Evolutionary conservation across 2,797 vertebrate species (phyloP), one percentile per base, ranked within the genome.

Genomic region (Benthosema pterotum): DNA sequence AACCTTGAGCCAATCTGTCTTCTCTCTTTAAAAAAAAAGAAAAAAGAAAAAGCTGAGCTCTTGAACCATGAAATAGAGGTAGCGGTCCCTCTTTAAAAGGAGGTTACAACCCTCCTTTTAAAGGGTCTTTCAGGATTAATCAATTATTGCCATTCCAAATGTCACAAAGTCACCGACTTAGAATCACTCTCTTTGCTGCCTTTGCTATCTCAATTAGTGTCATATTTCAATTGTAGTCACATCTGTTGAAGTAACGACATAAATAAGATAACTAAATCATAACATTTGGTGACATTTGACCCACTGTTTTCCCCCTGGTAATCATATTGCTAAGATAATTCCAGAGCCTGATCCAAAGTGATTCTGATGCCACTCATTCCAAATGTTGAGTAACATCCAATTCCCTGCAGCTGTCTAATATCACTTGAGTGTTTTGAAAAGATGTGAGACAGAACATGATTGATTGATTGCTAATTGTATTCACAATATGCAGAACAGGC

Each of bases 11-110:
- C 80, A 79, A 84, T 87, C 80, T 85, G 84, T 86, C 85, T 82
- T 81, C 75, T 78, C 78, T 77, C 78, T 83, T 72, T 9, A 11
- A 38, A 85, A 78, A 84, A 85, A n/a, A n/a, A n/a, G n/a, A n/a
- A n/a, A n/a, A n/a, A n/a, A n/a, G n/a, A n/a, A n/a, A n/a, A 88
- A 83, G 66, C 69, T 51, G 69, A 80, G 74, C 71, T 82, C 72
- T 82, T 88, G 83, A 90, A 88, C 88, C 86, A 83, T 89, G 85
- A 90, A 90, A 91, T 86, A 55, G 84, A 88, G 74, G 77, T 71
- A 83, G 81, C 79, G 83, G 82, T 86, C 74, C 72, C 52, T 67
- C 58, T 87, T n/a, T 73, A 63, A 82, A 72, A 75, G 63, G 68
- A 79, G 79, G 79, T 81, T 87, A 81, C 80, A 82, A 79, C 72